Conservation (phyloP, 1,140 invertebrate genomes). For the Drosophila pectinifera region DNA sequence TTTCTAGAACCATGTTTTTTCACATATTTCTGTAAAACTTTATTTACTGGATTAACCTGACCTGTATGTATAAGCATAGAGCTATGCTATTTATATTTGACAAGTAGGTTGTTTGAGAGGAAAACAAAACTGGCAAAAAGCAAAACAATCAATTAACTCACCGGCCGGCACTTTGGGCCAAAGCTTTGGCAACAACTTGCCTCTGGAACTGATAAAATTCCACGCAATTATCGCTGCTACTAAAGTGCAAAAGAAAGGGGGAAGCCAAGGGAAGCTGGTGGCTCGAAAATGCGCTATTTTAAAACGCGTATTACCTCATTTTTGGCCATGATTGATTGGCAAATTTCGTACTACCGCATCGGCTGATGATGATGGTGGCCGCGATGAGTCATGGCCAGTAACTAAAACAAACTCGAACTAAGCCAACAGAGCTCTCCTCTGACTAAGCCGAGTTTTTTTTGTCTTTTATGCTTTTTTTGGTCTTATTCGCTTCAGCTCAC, state of each 20-base stretch:
- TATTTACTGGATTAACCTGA: too few species aligned
- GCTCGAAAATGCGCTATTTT: slow-evolving; percentile 23
- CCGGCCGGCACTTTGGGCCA: slow-evolving; percentile 43
- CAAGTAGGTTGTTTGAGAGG: slow-evolving; percentile 14
- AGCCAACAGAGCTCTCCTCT: slow-evolving; percentile 23
- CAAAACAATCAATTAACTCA: slow-evolving; percentile 30
- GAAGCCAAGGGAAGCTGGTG: background rate
- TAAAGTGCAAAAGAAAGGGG: background rate
- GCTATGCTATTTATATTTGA: slow-evolving; percentile 11
- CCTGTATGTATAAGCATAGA: background rate
- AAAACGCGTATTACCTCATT: slow-evolving; percentile 53
- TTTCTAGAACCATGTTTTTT: background rate
- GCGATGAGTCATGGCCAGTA: slow-evolving; percentile 46
- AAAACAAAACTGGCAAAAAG: slow-evolving; percentile 17
- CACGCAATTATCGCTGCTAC: slow-evolving; percentile 36
- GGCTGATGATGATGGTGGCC: background rate
- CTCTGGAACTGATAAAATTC: slow-evolving; percentile 53
- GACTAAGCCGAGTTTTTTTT: slow-evolving; percentile 45
- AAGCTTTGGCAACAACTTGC: slow-evolving; percentile 20
- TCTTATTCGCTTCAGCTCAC: slow-evolving; percentile 77
- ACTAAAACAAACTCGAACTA: slow-evolving; percentile 13
- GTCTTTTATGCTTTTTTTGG: slow-evolving; percentile 29
- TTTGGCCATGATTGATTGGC: slow-evolving; percentile 38
- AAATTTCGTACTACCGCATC: slow-evolving; percentile 21
- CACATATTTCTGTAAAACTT: background rate